Evolutionary conservation across 2,797 vertebrate species (phyloP).

Genomic region (Labeo calbasu): DNA sequence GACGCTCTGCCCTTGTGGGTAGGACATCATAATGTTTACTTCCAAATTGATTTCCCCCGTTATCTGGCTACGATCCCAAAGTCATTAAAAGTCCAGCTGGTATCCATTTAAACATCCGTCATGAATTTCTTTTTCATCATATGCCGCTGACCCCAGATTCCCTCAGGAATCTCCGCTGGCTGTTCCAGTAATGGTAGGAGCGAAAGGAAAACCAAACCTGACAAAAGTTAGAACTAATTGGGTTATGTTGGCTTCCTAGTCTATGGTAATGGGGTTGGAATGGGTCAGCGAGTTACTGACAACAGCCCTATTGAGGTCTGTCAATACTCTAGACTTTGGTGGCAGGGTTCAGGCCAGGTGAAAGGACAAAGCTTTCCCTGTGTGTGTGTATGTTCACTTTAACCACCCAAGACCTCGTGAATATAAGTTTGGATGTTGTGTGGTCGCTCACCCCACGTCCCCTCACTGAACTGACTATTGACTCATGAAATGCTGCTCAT

Average conservation of each 20-base stretch:
- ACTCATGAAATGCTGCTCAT: constrained; percentile 26
- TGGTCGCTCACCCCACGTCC: constrained; percentile 31
- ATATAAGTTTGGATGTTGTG: constrained; percentile 49
- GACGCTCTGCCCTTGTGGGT: not conserved
- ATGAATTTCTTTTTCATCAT: constrained; percentile 15
- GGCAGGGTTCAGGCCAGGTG: constrained; percentile 73
- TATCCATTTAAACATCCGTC: constrained; percentile 22
- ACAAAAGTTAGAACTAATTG: constrained; percentile 56
- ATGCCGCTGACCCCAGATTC: constrained; percentile 19
- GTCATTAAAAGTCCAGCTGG: constrained; percentile 32
- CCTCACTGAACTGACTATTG: constrained; percentile 36
- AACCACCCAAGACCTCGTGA: constrained; percentile 36
- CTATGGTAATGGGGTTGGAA: constrained; percentile 65
- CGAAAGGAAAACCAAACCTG: constrained; percentile 44
- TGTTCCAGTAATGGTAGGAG: constrained; percentile 22
- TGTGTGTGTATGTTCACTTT: constrained; percentile 57
- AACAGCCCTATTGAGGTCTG: constrained; percentile 69
- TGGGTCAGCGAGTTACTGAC: constrained; percentile 66
- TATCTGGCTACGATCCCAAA: not conserved
- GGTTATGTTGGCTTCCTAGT: constrained; percentile 63
- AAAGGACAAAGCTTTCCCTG: constrained; percentile 69
- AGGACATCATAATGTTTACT: constrained; percentile 17
- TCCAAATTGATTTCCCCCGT: constrained; percentile 10
- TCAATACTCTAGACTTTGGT: constrained; percentile 55
- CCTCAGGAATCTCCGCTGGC: not conserved